Evolutionary conservation across 2,113 vertebrate genomes (phyloP), one percentile per base, ranked within the genome.

Genomic region (Halcyon senegalensis): DNA sequence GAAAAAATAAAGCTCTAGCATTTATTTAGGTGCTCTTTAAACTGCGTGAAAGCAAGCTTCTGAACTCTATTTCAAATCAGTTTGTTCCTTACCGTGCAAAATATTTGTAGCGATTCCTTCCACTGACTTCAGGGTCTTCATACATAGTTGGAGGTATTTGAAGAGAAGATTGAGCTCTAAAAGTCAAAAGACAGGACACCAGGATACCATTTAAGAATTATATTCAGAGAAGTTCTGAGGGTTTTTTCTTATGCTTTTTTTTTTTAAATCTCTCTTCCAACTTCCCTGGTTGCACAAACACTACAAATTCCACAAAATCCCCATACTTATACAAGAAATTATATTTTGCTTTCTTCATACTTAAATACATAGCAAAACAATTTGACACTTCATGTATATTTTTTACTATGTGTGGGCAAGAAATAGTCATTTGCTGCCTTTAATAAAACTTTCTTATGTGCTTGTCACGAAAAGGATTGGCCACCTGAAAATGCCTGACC

Each of bases 61-160:
- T 72, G 43, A 90, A 51, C n/a, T 44, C 41, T 87, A 21, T 63
- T 77, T 70, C 66, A 87, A 56, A 82, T 51, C 39, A 84, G 39
- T 55, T 94, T 3, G 8, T n/a, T 96, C 92, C 98, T 89, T 98
- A 99, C 99, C 94, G 93, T 94, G 98, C 98, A 96, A 99, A 99
- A 95, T 98, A 99, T 91, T 99, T 99, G 97, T 98, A 99, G 76
- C 98, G 98, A 97, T 99, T 98, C 67, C 94, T 98, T 96, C 99
- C 99, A 33, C 94, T 97, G 58, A 99, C 95, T 58, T 97, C 96
- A 59, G 94, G 97, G 92, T 98, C 97, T 79, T 98, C 95, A 81
- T 87, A 90, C 14, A 64, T 69, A 67, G 97, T 93, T 74, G 35
- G 82, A 89, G 96, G 93, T 44, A 96, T 77, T 4, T 97, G 97